Conservation (phyloP, 1,140 invertebrate genomes). For the Diorhabda elongata region DNA sequence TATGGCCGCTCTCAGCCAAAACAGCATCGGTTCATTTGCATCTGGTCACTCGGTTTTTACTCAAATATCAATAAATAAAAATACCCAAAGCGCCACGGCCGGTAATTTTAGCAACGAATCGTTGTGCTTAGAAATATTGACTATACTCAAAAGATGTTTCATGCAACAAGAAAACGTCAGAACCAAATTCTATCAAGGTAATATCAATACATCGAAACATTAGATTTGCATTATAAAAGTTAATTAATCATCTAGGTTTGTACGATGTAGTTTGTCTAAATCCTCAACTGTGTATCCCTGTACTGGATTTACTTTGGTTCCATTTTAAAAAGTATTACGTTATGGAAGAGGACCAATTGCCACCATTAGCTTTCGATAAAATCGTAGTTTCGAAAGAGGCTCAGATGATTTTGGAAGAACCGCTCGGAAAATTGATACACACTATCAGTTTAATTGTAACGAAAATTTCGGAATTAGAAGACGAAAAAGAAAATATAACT, state of each 20-base stretch:
- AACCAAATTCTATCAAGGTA: slow-evolving; percentile 55
- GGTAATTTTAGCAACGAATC: slow-evolving; percentile 51
- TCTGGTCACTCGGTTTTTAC: slow-evolving; percentile 45
- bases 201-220: slow-evolving; percentile 21
- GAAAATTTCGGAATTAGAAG: slow-evolving; percentile 33
- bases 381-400: slow-evolving; percentile 46
- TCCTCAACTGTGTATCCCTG: slow-evolving; percentile 46
- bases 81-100: slow-evolving; percentile 32
- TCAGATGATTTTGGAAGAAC: slow-evolving; percentile 45
- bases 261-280: slow-evolving; percentile 48
- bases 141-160: slow-evolving; percentile 57
- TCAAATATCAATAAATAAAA: slow-evolving; percentile 50
- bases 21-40: slow-evolving; percentile 31
- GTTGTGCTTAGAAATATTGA: slow-evolving; percentile 57
- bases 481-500: slow-evolving; percentile 31
- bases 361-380: slow-evolving; percentile 50
- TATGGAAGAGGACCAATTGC: slow-evolving; percentile 43
- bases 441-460: slow-evolving; percentile 36
- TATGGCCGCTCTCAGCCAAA: slow-evolving; percentile 42
- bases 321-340: slow-evolving; percentile 52
- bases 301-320: slow-evolving; percentile 50
- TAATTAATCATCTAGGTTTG: slow-evolving; percentile 41
- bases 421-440: slow-evolving; percentile 42
- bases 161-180: slow-evolving; percentile 56
- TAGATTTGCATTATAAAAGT: not conserved